Evolutionary conservation across 2,113 vertebrate genomes (phyloP).

Genomic region (Galeopterus variegatus): DNA sequence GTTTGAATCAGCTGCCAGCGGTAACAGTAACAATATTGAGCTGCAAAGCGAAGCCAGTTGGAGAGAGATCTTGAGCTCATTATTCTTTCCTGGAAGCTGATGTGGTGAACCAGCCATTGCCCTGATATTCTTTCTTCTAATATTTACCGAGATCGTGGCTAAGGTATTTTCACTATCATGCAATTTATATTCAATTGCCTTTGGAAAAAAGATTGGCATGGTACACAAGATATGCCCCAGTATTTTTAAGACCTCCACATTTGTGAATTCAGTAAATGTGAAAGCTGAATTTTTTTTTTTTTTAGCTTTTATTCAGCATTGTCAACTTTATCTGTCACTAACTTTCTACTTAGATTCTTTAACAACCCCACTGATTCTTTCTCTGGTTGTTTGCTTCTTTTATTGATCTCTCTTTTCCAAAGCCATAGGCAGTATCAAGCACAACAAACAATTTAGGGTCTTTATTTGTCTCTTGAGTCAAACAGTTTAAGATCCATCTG

Average conservation of each 20-base stretch:
- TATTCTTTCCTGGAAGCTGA: constrained; percentile 39
- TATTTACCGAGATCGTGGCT: background rate
- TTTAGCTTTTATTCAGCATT: constrained; percentile 44
- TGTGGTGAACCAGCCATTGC: background rate
- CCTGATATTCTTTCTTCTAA: constrained; percentile 23
- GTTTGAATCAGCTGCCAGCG: background rate
- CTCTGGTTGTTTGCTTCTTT: constrained; percentile 69
- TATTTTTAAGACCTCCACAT: constrained; percentile 22
- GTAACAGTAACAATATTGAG: background rate
- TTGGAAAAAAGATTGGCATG: constrained; percentile 5
- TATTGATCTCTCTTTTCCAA: constrained; percentile 66
- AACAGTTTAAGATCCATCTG: constrained; percentile 72
- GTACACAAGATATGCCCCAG: background rate
- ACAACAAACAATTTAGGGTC: constrained; percentile 73
- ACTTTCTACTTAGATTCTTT: constrained; percentile 68
- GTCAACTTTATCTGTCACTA: constrained; percentile 46
- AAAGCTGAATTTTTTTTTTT: constrained; percentile 31
- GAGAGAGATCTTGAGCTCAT: constrained; percentile 8
- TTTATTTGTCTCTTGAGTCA: constrained; percentile 75
- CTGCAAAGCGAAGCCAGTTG: background rate
- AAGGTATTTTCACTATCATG: background rate
- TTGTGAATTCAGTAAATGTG: background rate
- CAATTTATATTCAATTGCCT: constrained; percentile 26
- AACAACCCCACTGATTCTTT: constrained; percentile 54
- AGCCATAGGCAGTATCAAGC: constrained; percentile 62